Percentiles rank a stretch among this genome's conserved stretches.
Evolutionary conservation across 2,888 invertebrate species (phyloP).

Genomic region (Synergus laeviventris): DNA sequence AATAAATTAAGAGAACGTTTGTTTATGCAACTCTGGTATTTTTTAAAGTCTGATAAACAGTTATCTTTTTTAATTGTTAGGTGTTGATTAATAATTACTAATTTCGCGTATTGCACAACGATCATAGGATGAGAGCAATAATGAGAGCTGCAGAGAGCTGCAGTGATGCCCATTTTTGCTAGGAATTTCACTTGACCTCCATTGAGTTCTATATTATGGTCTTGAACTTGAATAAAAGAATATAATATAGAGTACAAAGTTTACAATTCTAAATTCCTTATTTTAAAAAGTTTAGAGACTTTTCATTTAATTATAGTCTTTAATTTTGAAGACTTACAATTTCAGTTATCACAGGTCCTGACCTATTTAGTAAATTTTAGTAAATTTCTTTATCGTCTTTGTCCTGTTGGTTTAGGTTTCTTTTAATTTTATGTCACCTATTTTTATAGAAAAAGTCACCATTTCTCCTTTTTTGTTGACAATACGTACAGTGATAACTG

Average conservation of each 20-base stretch:
- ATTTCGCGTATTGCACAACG: not conserved
- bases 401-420: too few relatives aligned
- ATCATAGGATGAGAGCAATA: not conserved
- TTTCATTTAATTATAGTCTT: not conserved
- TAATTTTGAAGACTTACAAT: not conserved
- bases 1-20: not conserved
- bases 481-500: too few relatives aligned
- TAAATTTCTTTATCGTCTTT: too few relatives aligned
- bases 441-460: too few relatives aligned
- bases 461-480: too few relatives aligned
- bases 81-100: not conserved
- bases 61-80: not conserved
- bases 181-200: constrained; percentile 35
- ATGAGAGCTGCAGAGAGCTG: constrained; percentile 3
- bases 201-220: constrained; percentile 19
- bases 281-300: too few relatives aligned
- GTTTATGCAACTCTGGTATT: not conserved
- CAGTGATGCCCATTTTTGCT: constrained; percentile 24
- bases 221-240: constrained; percentile 13
- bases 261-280: too few relatives aligned
- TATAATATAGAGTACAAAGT: not conserved
- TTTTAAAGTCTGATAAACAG: not conserved
- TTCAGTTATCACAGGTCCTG: too few relatives aligned
- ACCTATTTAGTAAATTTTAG: too few relatives aligned
- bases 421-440: too few relatives aligned